Conservation (phyloP, 2,888 invertebrate species). For the Laothoe populi region DNA sequence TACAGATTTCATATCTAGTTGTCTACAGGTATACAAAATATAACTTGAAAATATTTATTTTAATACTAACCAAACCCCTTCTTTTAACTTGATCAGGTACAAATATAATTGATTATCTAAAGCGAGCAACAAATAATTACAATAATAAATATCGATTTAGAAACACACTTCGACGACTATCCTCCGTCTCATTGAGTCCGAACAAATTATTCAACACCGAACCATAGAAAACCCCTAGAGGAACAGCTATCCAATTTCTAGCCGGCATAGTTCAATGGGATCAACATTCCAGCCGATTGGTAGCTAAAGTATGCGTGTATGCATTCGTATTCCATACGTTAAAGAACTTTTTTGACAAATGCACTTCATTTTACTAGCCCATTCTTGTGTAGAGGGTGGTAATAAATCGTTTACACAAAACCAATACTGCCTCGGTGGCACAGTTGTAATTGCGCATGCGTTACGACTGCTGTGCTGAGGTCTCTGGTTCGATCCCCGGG, state of each 20-base stretch:
- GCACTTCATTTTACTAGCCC: background rate
- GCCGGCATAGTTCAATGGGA: slow-evolving; percentile 19
- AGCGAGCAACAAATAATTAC: too few species aligned
- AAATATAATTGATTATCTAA: too few species aligned
- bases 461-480: too few species aligned
- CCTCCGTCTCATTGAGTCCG: background rate
- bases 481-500: too few species aligned
- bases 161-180: background rate
- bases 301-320: background rate
- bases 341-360: background rate
- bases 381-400: background rate
- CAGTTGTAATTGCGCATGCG: too few species aligned
- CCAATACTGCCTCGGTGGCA: too few species aligned
- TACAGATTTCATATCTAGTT: too few species aligned
- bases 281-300: slow-evolving; percentile 12
- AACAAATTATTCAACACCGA: background rate
- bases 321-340: background rate
- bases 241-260: background rate
- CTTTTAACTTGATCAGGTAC: too few species aligned
- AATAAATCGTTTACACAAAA: background rate
- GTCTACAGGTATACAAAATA: too few species aligned
- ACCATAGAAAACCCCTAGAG: background rate
- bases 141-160: background rate
- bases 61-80: too few species aligned
- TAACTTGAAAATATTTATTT: too few species aligned